Evolutionary conservation across 2,797 vertebrate genomes (phyloP), one percentile per base, ranked within the genome.

Genomic region (Buphagus erythrorhynchus): DNA sequence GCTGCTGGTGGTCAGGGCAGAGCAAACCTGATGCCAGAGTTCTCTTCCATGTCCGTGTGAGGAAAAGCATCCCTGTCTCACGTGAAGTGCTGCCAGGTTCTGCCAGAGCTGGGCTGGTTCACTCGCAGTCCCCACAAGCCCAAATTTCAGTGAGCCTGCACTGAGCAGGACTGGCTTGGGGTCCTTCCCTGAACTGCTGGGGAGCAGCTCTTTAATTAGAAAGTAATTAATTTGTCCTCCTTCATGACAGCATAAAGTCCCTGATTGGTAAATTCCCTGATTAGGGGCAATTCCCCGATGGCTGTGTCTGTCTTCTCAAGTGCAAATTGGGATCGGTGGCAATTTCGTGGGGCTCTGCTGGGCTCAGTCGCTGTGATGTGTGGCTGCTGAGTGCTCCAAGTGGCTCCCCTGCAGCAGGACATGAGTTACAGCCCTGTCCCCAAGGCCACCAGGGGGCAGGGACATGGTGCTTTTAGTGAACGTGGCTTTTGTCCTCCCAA

Each of bases 171-270:
- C 76, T 25, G 28, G 17, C 66, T 65, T 42, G 18, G 51, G 57
- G 24, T 68, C 21, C 65, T 11, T 45, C 25, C 59, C 69, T 33
- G 18, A 49, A 13, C 78, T 67, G 36, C 49, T 6, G 20, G 40
- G 46, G 59, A 86, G n/a, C 36, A 54, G 20, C 78, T 84, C 22
- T 80, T 71, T 71, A 92, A 95, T 95, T 85, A 62, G 29, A 25
- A 69, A 62, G 31, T 25, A 76, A 96, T 97, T 88, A 52, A 95
- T 86, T 84, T 62, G 46, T 71, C 77, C 28, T 86, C 48, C 82
- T 78, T 86, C 88, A 91, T 43, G 90, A 40, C 46, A 74, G 67
- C 10, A 4, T 57, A 17, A 90, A 90, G 79, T 14, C 88, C 54
- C 61, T n/a, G 78, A 51, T 87, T 86, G 75, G 52, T 86, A 84